Base-by-base conservation (phyloP, 2,113 vertebrate genomes). In the Microcebus murinus region DNA sequence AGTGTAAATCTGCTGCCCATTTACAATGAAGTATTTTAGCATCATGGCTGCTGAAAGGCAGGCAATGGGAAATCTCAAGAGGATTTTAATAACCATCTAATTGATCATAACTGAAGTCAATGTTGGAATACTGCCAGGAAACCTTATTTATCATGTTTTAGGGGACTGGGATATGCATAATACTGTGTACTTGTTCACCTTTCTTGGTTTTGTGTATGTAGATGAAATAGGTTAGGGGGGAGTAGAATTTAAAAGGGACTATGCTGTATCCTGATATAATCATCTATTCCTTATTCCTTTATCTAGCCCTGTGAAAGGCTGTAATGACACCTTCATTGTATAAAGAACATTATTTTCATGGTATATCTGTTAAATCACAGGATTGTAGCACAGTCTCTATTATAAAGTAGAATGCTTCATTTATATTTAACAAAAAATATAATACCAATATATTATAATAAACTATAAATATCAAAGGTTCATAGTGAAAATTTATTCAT, bases 201-300 rank as follows among this genome's bases (percentile, higher is more conserved):
- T 83, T 48, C 20, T 83, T 79, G 34, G 20, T 77, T 7, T 20
- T 67, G n/a, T 65, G 21, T 57, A 21, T 93, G 39, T 67, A 84
- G 36, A 27, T 68, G 80, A 45, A 65, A 57, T 36, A 34, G 23
- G 15, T 10, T 73, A 5, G 1, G 39, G 39, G 50, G 34, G n/a
- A 80, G 7, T 84, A 80, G 52, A 48, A 52, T 76, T 85, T 34
- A 79, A 52, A 88, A 74, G 34, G 39, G 13, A 29, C n/a, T 25
- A 20, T 27, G 18, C 36, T 91, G 23, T 80, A 17, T 96, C 91
- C 71, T 89, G 29, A 81, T 59, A 17, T 25, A 91, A 91, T 39
- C 17, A 3, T 67, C 39, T 97, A 4, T 80, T 96, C 70, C 23
- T 93, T 91, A 77, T 88, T 81, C 15, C 31, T 96, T 94, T 34